phyloP scores from a whole-genome alignment of 92 coral and sea anemone species.

The Virgularia gustaviana region DNA sequence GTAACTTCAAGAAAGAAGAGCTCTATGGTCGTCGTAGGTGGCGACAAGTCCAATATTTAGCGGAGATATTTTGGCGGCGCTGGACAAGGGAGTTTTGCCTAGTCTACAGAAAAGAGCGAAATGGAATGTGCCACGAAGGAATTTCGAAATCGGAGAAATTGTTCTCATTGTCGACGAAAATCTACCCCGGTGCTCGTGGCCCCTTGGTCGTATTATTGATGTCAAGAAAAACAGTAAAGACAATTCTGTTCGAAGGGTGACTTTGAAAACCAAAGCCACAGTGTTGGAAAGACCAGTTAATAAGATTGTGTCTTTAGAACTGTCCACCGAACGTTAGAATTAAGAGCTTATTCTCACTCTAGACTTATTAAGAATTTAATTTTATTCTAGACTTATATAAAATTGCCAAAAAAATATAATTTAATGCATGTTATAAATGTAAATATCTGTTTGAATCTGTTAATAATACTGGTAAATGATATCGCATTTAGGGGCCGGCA shows the following conservation, averaged over 20 bases:
- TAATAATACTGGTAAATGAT: too few species aligned
- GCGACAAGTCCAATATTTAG: too few species aligned
- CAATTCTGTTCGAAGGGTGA: slow-evolving; percentile 34
- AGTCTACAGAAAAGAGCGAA: slow-evolving; percentile 32
- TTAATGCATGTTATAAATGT: too few species aligned
- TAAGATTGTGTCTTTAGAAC: too few species aligned
- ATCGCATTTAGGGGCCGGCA: too few species aligned
- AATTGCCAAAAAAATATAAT: too few species aligned
- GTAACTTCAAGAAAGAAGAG: slow-evolving; percentile 36
- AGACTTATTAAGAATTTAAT: too few species aligned
- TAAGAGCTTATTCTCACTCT: too few species aligned
- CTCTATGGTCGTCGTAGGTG: slow-evolving; percentile 31
- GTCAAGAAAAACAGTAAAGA: slow-evolving; percentile 16
- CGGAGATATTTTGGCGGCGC: slow-evolving; percentile 41
- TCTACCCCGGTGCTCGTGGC: slow-evolving; percentile 26
- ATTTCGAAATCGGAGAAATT: slow-evolving; percentile 27
- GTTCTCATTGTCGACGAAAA: slow-evolving; percentile 34
- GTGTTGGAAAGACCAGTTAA: slow-evolving; percentile 34
- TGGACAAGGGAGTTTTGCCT: slow-evolving; percentile 44
- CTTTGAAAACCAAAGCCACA: slow-evolving; percentile 26
- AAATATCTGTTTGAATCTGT: too few species aligned
- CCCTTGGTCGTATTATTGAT: slow-evolving; percentile 6
- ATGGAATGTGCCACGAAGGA: slow-evolving; percentile 27
- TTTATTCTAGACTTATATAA: too few species aligned
- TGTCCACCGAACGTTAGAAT: too few species aligned